Evolutionary conservation across 2,113 vertebrate species (phyloP), one percentile per base, ranked within the genome.

Genomic region (Thinocorus orbignyianus): DNA sequence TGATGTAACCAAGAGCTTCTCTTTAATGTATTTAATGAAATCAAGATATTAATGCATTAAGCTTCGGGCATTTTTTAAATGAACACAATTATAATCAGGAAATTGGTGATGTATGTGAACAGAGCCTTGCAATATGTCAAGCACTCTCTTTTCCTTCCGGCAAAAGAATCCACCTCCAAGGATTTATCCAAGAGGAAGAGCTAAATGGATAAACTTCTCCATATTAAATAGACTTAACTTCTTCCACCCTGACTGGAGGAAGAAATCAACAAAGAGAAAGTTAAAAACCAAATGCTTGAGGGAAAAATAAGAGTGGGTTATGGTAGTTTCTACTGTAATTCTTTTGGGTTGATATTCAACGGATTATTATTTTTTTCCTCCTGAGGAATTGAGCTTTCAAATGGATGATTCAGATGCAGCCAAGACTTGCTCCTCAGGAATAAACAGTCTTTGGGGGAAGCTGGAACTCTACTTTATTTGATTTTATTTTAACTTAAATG

Each of bases 151-250:
- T 69, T 82, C 71, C 89, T 91, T 66, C 93, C 88, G 88, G 93
- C 82, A 92, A 86, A 90, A 93, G 39, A 95, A 89, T 74, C 69
- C 72, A 71, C 82, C 93, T 91, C 89, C 72, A 88, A 91, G 92
- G 89, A 96, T 83, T 96, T 87, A 86, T 90, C 86, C 83, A 86
- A 60, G 70, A 91, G 42, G 88, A 97, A 96, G 66, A 93, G 78
- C 71, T 92, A 89, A 94, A 89, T 0, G 20, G 95, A 92, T 91
- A 91, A 95, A 94, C 78, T 92, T 71, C 46, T 35, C 84, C 81
- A 61, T 72, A 96, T 95, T 88, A 96, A 92, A 95, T 12, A 89
- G 91, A 91, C 44, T 85, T 66, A 87, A 87, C 25, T 92, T 91
- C 81, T 93, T 76, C 82, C 57, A 85, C 13, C 61, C 46, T 76